Evolutionary conservation across 1,140 invertebrate genomes (phyloP), one percentile per base, ranked within the genome.

Genomic region (Melanaphis sacchari): DNA sequence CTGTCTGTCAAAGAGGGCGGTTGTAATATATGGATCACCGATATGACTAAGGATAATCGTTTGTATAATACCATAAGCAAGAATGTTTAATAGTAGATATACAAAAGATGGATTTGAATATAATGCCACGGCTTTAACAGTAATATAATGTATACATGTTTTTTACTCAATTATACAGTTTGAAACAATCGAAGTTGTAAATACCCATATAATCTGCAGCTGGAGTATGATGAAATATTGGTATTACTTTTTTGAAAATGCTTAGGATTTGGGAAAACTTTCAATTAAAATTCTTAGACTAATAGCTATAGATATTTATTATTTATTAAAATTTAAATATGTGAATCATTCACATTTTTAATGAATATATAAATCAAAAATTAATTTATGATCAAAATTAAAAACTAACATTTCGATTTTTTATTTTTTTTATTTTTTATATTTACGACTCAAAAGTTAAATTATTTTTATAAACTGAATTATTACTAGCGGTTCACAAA

Each of bases 11-110:
- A 84, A 41, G 36, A 40, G 82, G 38, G 40, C 40, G 82, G 82
- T 84, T 9, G 82, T 87, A 87, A 87, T 87, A 46, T 87, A 87
- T 87, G 85, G 85, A 87, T n/a, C 85, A 87, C 85, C 41, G 43
- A 46, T 87, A 46, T 87, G 40, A 87, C 41, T n/a, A 22, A 46
- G 26, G 41, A 87, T n/a, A 87, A 43, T 46, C 43, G 43, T 36
- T 46, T 8, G 31, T 46, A 40, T 46, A n/a, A n/a, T 46, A 8
- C 46, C n/a, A 46, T 87, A 40, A 2, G 11, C n/a, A 36, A n/a
- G 82, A 24, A 82, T 38, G 82, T 40, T 84, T 41, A 84, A 84
- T 84, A 24, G 82, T 38, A 82, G n/a, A 36, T 41, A 76, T n/a
- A n/a, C 59, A 24, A 24, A 24, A 84, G 8, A 41, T 41, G 82